Conservation (phyloP, 2,797 vertebrate genomes). For the Danio aesculapii region DNA sequence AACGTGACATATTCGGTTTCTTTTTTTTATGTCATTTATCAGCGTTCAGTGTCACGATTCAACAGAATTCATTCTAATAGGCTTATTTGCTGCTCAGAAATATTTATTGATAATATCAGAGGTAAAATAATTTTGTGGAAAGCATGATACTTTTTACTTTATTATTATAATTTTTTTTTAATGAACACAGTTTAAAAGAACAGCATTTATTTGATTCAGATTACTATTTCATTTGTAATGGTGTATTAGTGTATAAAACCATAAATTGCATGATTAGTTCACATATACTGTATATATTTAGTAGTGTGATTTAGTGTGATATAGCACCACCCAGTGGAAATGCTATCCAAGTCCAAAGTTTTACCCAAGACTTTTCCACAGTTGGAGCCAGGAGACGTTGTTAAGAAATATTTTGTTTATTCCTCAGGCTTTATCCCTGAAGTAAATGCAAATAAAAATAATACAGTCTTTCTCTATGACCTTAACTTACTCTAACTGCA, state of each 20-base stretch:
- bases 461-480: constrained; percentile 7
- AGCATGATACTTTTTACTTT: too few relatives aligned
- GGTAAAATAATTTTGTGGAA: too few relatives aligned
- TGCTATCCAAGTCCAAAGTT: not conserved
- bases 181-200: too few relatives aligned
- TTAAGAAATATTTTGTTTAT: constrained; percentile 2
- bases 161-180: too few relatives aligned
- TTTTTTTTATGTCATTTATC: too few relatives aligned
- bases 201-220: too few relatives aligned
- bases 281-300: not conserved
- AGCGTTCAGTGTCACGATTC: too few relatives aligned
- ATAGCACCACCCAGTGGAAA: constrained; percentile 37
- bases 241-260: not conserved
- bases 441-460: constrained; percentile 15
- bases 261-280: not conserved
- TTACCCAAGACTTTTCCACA: constrained; percentile 15
- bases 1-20: too few relatives aligned
- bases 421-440: not conserved
- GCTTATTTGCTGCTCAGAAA: not conserved
- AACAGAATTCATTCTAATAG: not conserved
- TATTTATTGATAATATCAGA: not conserved
- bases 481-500: not conserved
- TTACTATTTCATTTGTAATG: too few relatives aligned
- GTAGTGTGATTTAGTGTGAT: not conserved
- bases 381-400: not conserved